Percentiles rank a stretch among this genome's conserved stretches.
Conservation (phyloP, 2,888 invertebrate species). For the Chrysolina americana region DNA sequence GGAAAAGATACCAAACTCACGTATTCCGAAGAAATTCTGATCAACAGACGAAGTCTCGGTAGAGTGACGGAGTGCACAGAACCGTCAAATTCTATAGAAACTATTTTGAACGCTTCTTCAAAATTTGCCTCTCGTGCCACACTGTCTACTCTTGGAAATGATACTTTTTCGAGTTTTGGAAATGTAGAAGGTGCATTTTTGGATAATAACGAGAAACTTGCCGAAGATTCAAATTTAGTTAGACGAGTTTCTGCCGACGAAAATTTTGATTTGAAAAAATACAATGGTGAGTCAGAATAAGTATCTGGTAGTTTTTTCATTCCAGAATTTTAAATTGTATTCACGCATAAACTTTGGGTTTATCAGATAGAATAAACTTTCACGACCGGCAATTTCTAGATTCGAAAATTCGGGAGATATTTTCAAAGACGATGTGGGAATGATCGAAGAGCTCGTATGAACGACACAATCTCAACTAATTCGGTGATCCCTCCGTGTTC, state of each 20-base stretch:
- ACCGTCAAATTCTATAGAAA: conserved; percentile 40
- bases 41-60: conserved; percentile 43
- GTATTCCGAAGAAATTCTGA: conserved; percentile 15
- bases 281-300: neutral
- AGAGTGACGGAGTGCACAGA: conserved; percentile 55
- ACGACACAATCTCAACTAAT: too few species aligned
- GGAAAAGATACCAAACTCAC: neutral
- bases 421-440: too few species aligned
- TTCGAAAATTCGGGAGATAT: too few species aligned
- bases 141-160: neutral
- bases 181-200: conserved; percentile 18
- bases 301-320: neutral
- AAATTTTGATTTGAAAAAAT: conserved; percentile 8
- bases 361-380: too few species aligned
- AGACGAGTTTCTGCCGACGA: conserved; percentile 1
- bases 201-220: neutral
- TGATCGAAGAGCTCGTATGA: too few species aligned
- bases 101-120: conserved; percentile 10
- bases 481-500: too few species aligned
- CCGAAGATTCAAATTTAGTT: neutral
- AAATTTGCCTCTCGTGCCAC: conserved; percentile 13
- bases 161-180: conserved; percentile 23
- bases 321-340: too few species aligned
- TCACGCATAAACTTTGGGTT: too few species aligned
- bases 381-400: too few species aligned